Base-by-base conservation (phyloP, 2,113 vertebrate genomes). In the Apteryx owenii region DNA sequence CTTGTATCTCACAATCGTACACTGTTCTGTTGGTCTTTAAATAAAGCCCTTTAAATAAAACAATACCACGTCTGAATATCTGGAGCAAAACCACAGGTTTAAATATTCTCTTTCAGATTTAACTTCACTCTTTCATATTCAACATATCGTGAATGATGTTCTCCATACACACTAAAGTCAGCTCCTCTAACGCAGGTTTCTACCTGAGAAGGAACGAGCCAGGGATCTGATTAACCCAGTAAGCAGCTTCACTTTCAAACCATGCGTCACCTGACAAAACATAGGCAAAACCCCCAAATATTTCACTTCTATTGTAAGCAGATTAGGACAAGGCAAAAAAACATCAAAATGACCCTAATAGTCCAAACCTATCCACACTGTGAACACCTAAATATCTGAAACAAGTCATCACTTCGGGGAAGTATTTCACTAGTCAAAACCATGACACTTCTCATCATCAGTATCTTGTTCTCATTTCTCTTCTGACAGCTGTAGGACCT, bases 81-180 rank as follows among this genome's bases (percentile, higher is more conserved):
- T 51, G 22, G 26, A 86, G 21, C 20, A 65, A 73, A 78, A 25
- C 61, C 31, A 78, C 11, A 58, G 38, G 56, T 61, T 92, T 83
- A 62, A 66, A 40, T 44, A 40, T 40, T 38, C 51, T 60, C 62
- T 81, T 53, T 62, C n/a, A 36, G 22, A 44, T 85, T 61, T 66
- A 3, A 10, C 62, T 60, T 69, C 0, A 0, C 38, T 21, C 54
- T 40, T 56, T 51, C 14, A 8, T 26, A 44, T 56, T 56, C 51
- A 31, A 0, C 56, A 60, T 50, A 26, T 23, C 14, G 54, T 60
- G 62, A 54, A 65, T 4, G 5, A 31, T 16, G 46, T 40, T 38
- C 65, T 71, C 68, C 26, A 33, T 9, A 28, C 0, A 5, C 64
- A 38, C 44, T 1, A 0, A 75, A 40, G 56, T 17, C 44, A 10